These are phyloP conservation scores for Invenusta paracnida DNA, from an alignment of 2,888 invertebrate species.

Conservation along the genomic window DNA sequence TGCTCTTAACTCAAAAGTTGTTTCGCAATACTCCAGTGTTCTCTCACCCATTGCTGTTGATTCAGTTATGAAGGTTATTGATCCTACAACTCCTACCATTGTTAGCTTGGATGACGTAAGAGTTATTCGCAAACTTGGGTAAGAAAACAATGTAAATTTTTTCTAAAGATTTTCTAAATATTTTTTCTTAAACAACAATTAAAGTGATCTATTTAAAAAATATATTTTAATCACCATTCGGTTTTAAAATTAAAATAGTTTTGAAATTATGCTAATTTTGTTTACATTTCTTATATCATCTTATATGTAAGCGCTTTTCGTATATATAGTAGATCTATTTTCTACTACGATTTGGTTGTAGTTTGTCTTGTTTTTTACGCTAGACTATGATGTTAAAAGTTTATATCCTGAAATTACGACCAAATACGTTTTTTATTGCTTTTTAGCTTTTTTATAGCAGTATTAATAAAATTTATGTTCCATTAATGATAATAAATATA, in stretches of 20 bases:
- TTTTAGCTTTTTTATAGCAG: too few relatives aligned
- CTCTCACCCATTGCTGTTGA: constrained; percentile 94
- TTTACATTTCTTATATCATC: too few relatives aligned
- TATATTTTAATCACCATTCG: background rate
- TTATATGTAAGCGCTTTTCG: too few relatives aligned
- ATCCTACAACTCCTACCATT: constrained; percentile 68
- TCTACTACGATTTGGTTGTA: too few relatives aligned
- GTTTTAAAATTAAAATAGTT: background rate
- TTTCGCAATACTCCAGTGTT: constrained; percentile 90
- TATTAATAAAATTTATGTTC: too few relatives aligned
- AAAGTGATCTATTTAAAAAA: background rate
- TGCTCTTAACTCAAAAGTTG: constrained; percentile 94
- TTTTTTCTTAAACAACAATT: background rate
- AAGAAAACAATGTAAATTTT: constrained; percentile 44
- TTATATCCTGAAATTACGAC: too few relatives aligned
- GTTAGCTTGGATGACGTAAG: constrained; percentile 89
- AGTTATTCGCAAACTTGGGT: constrained; percentile 88
- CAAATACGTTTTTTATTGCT: too few relatives aligned
- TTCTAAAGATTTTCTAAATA: background rate
- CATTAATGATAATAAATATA: too few relatives aligned
- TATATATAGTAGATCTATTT: too few relatives aligned
- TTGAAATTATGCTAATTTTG: too few relatives aligned
- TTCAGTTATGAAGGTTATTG: constrained; percentile 81
- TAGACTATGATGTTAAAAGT: too few relatives aligned
- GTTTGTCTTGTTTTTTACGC: too few relatives aligned